phyloP scores from a whole-genome alignment of 2,113 vertebrate species.

The Larimichthys crocea region DNA sequence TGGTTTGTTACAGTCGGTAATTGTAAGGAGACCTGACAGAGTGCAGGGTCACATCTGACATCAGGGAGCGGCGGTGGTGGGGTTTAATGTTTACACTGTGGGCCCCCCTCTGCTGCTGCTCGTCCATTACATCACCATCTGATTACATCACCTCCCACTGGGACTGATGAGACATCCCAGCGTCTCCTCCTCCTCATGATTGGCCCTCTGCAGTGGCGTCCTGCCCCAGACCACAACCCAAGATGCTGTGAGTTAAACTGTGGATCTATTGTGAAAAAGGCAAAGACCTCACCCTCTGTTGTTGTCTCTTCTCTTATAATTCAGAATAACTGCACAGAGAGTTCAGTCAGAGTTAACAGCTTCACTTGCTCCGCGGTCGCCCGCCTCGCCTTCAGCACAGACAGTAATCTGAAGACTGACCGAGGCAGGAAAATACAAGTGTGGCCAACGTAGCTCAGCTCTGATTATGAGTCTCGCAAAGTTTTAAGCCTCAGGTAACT shows the following conservation, averaged over 20 bases:
- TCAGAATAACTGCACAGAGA: constrained; percentile 19
- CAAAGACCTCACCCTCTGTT: constrained; percentile 14
- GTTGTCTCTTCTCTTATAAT: background rate
- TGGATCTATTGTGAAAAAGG: constrained; percentile 34
- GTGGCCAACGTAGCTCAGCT: constrained; percentile 43
- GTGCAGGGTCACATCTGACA: constrained; percentile 43
- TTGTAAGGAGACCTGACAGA: constrained; percentile 40
- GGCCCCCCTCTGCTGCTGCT: constrained; percentile 15
- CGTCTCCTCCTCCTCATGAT: constrained; percentile 17
- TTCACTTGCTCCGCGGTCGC: constrained; percentile 13
- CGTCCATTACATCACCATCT: constrained; percentile 59
- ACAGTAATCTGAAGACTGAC: constrained; percentile 42
- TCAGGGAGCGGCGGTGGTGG: constrained; percentile 33
- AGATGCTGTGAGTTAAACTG: constrained; percentile 37
- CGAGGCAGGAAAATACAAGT: constrained; percentile 29
- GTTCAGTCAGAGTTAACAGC: constrained; percentile 22
- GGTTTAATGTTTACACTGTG: constrained; percentile 24
- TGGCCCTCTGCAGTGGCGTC: constrained; percentile 22
- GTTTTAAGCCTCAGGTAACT: constrained; percentile 27
- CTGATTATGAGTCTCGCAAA: constrained; percentile 33
- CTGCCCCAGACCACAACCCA: background rate
- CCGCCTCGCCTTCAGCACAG: constrained; percentile 12
- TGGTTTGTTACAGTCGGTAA: constrained; percentile 39
- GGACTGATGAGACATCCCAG: constrained; percentile 33
- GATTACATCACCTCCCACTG: constrained; percentile 63